Percentiles rank a stretch among this genome's conserved stretches.
phyloP scores from a whole-genome alignment of 1,140 invertebrate genomes.

The Drosophila bifasciata region DNA sequence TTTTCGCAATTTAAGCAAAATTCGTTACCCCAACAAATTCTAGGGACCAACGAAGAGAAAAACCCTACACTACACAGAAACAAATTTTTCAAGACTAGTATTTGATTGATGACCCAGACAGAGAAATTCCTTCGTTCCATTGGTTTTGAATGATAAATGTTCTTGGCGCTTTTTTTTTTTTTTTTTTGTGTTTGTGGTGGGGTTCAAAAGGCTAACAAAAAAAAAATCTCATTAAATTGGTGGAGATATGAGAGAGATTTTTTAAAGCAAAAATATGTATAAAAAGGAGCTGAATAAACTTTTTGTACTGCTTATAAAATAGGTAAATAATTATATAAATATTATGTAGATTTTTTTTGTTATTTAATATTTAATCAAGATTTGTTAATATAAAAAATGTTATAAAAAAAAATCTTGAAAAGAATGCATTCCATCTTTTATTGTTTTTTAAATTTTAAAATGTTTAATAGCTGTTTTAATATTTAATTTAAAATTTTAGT shows the following conservation, averaged over 20 bases:
- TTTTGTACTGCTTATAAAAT: too few species aligned
- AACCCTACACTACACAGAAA: constrained; percentile 17
- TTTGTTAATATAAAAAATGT: too few species aligned
- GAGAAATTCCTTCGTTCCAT: constrained; percentile 1
- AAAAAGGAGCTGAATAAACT: too few species aligned
- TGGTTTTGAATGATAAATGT: constrained; percentile 45
- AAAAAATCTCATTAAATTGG: constrained; percentile 35
- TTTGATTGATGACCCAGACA: constrained; percentile 30
- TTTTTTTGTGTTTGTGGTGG: not conserved
- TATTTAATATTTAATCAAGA: not conserved
- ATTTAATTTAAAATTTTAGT: not conserved
- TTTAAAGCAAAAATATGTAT: constrained; percentile 5
- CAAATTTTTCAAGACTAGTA: constrained; percentile 11
- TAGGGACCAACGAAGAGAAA: constrained; percentile 17
- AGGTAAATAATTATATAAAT: not conserved
- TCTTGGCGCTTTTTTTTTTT: not conserved
- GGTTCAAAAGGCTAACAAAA: not conserved
- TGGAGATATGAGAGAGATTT: not conserved
- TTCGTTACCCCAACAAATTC: constrained; percentile 64
- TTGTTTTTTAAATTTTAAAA: not conserved
- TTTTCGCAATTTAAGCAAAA: constrained; percentile 78
- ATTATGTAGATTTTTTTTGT: too few species aligned
- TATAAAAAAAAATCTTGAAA: too few species aligned
- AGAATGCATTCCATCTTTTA: too few species aligned
- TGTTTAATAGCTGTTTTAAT: not conserved